A percentile compares a stretch with the other conserved stretches of the same genome.
phyloP scores from a whole-genome alignment of 2,113 vertebrate species.

The Vulpes vulpes region DNA sequence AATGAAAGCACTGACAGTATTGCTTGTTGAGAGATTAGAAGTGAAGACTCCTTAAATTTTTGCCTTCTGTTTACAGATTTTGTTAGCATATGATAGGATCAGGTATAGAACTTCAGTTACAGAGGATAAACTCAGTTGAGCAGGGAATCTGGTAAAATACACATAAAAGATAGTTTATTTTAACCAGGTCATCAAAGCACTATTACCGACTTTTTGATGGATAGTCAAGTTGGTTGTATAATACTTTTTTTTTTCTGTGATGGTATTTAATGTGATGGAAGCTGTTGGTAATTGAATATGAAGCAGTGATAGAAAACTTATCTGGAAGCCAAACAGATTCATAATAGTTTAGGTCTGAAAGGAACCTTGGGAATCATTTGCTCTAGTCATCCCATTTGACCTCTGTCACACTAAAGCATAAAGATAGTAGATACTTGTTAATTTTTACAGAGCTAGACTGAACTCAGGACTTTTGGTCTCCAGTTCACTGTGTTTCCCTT shows the following conservation, averaged over 20 bases:
- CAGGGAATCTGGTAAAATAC: neutral
- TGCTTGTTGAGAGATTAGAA: neutral
- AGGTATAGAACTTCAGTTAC: neutral
- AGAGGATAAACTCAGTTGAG: neutral
- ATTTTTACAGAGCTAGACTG: neutral
- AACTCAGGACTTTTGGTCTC: neutral
- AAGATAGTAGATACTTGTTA: neutral
- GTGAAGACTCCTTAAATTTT: slow-evolving; percentile 2
- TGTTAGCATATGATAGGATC: neutral
- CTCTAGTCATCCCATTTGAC: neutral
- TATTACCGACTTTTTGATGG: neutral
- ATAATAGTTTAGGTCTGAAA: neutral
- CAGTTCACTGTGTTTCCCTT: neutral
- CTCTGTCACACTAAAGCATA: neutral
- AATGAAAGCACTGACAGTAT: neutral
- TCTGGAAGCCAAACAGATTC: neutral
- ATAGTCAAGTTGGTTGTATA: neutral
- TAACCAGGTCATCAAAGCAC: neutral
- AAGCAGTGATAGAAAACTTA: neutral
- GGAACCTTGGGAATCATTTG: neutral
- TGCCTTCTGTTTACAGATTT: neutral
- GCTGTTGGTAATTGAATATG: neutral
- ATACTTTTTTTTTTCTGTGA: slow-evolving; percentile 19
- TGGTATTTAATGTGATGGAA: neutral
- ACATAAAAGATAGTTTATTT: neutral